Conservation (phyloP, 2,888 invertebrate genomes). For the Orthosia cruda region DNA sequence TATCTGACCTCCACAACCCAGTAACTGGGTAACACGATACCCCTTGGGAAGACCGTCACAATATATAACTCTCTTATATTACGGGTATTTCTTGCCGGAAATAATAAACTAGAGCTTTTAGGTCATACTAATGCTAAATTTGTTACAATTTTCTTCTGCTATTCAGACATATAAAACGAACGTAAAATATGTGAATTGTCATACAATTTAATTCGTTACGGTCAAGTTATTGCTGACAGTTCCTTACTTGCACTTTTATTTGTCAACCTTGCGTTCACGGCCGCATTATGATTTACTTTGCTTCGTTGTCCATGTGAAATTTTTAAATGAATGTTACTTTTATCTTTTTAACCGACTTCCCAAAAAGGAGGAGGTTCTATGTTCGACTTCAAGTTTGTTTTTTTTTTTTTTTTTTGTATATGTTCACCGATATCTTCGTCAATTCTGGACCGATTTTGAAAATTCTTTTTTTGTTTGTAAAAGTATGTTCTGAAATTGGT, state of each 20-base stretch:
- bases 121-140: neutral
- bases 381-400: no score
- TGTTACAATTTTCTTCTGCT: neutral
- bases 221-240: conserved; percentile 57
- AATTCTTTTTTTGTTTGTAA: no score
- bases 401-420: no score
- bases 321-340: conserved; percentile 40
- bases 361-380: no score
- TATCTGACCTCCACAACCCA: no score
- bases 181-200: conserved; percentile 39
- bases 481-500: no score
- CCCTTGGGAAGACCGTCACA: neutral
- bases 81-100: neutral
- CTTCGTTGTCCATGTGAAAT: conserved; percentile 67
- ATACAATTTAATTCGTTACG: conserved; percentile 57
- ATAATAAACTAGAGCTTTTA: neutral
- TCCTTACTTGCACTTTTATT: conserved; percentile 73
- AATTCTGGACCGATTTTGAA: no score
- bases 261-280: conserved; percentile 82
- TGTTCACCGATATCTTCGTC: no score
- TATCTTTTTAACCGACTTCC: no score
- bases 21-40: no score
- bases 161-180: neutral
- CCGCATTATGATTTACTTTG: conserved; percentile 65
- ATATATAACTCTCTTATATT: neutral